These are phyloP conservation scores for Amphipyra berbera DNA, from an alignment of 2,888 invertebrate species.

Conservation along the genomic window DNA sequence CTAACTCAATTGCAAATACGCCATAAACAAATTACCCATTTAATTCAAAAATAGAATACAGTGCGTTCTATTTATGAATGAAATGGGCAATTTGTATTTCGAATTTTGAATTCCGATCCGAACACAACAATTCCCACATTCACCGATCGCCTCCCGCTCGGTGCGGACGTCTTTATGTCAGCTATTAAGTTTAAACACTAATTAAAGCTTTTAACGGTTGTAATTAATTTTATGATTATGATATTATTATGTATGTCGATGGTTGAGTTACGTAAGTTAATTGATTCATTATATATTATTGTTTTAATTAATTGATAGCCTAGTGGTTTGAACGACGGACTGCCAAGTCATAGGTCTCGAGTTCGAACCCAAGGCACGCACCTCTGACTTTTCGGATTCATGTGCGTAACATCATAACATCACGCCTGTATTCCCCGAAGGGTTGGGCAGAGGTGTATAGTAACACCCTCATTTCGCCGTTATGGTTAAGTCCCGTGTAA, in stretches of 20 bases:
- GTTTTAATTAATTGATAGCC: slow-evolving; percentile 7
- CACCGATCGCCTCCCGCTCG: slow-evolving; percentile 21
- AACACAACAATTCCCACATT: slow-evolving; percentile 36
- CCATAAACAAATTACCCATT: slow-evolving; percentile 22
- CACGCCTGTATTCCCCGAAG: too few species aligned
- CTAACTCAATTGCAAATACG: neutral
- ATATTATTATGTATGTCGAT: slow-evolving; percentile 18
- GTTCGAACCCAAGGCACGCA: too few species aligned
- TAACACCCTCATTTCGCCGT: too few species aligned
- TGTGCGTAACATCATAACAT: too few species aligned
- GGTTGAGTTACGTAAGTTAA: slow-evolving; percentile 20
- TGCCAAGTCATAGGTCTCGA: too few species aligned
- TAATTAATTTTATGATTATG: slow-evolving; percentile 32
- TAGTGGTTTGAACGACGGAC: too few species aligned
- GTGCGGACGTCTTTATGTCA: slow-evolving; percentile 32
- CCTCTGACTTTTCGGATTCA: too few species aligned
- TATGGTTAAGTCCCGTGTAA: too few species aligned
- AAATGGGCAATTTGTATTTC: slow-evolving; percentile 36
- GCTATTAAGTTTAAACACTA: slow-evolving; percentile 27
- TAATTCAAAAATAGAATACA: slow-evolving; percentile 40
- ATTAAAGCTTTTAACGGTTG: slow-evolving; percentile 36
- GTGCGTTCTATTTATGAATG: slow-evolving; percentile 37
- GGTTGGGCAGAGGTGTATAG: too few species aligned
- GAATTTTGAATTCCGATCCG: slow-evolving; percentile 48
- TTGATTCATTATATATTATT: slow-evolving; percentile 30